Percentiles rank a stretch among this genome's conserved stretches.
These are phyloP conservation scores for Drosophila tanythrix DNA, from an alignment of 2,888 invertebrate species.

Conservation along the genomic window DNA sequence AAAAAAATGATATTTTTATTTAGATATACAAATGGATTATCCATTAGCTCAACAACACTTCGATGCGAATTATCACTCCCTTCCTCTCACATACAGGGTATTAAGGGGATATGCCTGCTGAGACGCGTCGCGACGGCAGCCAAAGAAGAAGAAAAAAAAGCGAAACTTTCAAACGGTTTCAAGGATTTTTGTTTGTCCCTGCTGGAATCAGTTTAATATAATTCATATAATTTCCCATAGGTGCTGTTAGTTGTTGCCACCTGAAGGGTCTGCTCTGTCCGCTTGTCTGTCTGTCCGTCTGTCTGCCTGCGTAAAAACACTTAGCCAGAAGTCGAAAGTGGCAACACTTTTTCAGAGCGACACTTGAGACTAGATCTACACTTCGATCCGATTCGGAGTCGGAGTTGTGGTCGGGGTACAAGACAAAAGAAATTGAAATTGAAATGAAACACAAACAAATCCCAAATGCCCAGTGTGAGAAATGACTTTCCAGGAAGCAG, in stretches of 20 bases:
- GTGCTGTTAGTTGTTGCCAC: constrained; percentile 76
- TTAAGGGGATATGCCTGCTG: constrained; percentile 26
- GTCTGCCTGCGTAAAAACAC: constrained; percentile 52
- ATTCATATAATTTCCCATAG: constrained; percentile 76
- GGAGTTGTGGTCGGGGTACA: not conserved
- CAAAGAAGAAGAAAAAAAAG: constrained; percentile 58
- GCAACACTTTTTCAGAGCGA: constrained; percentile 63
- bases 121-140: constrained; percentile 1
- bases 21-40: too few species aligned
- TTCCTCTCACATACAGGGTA: constrained; percentile 15
- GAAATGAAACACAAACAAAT: constrained; percentile 79
- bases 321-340: constrained; percentile 76
- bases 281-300: constrained; percentile 27
- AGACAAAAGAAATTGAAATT: constrained; percentile 70
- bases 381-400: constrained; percentile 3
- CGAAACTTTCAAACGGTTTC: constrained; percentile 81
- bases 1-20: not conserved
- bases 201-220: constrained; percentile 72
- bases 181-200: constrained; percentile 66
- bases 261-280: constrained; percentile 56
- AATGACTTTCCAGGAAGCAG: constrained; percentile 75
- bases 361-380: constrained; percentile 59
- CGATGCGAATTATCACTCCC: not conserved
- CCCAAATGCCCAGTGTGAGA: constrained; percentile 70
- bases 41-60: not conserved